Evolutionary conservation across 1,140 invertebrate species (phyloP).

Genomic region (Cotesia chilonis): DNA sequence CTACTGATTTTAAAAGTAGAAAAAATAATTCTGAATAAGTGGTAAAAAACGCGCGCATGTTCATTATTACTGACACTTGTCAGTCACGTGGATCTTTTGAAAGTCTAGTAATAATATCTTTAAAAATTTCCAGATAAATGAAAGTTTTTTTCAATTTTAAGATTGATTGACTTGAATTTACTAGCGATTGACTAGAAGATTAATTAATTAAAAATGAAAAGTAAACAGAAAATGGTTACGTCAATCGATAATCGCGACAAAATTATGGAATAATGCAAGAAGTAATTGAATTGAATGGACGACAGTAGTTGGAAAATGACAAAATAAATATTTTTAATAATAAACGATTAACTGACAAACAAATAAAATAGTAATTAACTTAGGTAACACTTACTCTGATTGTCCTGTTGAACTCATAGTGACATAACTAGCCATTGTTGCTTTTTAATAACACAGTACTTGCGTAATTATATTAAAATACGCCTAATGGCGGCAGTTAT

Average conservation of each 20-base stretch:
- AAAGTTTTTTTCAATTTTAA: neutral
- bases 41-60: conserved; percentile 2
- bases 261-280: no score
- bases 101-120: conserved; percentile 8
- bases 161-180: no score
- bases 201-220: conserved; percentile 9
- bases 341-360: neutral
- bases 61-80: neutral
- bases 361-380: neutral
- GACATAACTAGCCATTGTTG: conserved; percentile 59
- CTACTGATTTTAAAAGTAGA: neutral
- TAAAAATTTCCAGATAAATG: neutral
- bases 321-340: neutral
- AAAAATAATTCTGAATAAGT: conserved; percentile 25
- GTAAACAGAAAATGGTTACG: neutral
- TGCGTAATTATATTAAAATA: conserved; percentile 23
- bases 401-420: conserved; percentile 56
- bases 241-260: conserved; percentile 3
- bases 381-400: conserved; percentile 59
- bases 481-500: conserved; percentile 26
- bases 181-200: neutral
- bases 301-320: no score
- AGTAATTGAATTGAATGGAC: no score
- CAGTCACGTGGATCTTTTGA: conserved; percentile 26
- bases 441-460: conserved; percentile 8